phyloP scores from a whole-genome alignment of 2,888 invertebrate genomes.

The Andrena chrysosceles region DNA sequence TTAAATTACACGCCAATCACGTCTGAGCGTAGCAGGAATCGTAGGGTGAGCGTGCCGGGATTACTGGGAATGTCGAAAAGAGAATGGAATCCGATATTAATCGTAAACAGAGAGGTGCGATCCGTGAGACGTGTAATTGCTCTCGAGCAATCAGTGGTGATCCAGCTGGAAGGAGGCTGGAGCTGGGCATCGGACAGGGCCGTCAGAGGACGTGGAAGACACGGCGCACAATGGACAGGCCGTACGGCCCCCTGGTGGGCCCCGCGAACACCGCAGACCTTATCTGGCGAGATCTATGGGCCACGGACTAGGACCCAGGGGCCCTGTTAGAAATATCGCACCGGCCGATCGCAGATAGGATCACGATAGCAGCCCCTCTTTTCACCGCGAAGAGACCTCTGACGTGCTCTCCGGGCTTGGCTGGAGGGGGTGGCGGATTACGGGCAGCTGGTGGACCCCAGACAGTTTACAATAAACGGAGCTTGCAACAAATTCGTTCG shows the following conservation, averaged over 20 bases:
- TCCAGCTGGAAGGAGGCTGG: conserved; percentile 49
- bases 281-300: conserved; percentile 81
- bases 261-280: conserved; percentile 82
- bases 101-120: conserved; percentile 33
- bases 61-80: background rate
- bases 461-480: conserved; percentile 76
- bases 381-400: conserved; percentile 68
- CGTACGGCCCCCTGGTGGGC: conserved; percentile 81
- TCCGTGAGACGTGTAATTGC: conserved; percentile 60
- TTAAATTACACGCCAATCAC: conserved; percentile 27
- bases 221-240: conserved; percentile 70
- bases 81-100: conserved; percentile 40
- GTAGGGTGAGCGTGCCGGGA: background rate
- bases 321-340: conserved; percentile 83
- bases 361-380: conserved; percentile 78
- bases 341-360: conserved; percentile 81
- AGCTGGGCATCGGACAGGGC: conserved; percentile 24
- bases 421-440: conserved; percentile 78
- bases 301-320: conserved; percentile 77
- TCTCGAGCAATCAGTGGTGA: conserved; percentile 59
- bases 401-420: conserved; percentile 35
- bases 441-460: conserved; percentile 80
- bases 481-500: conserved; percentile 79
- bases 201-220: conserved; percentile 59
- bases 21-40: background rate